phyloP scores from a whole-genome alignment of 2,888 invertebrate species.

The Halictus ligatus region DNA sequence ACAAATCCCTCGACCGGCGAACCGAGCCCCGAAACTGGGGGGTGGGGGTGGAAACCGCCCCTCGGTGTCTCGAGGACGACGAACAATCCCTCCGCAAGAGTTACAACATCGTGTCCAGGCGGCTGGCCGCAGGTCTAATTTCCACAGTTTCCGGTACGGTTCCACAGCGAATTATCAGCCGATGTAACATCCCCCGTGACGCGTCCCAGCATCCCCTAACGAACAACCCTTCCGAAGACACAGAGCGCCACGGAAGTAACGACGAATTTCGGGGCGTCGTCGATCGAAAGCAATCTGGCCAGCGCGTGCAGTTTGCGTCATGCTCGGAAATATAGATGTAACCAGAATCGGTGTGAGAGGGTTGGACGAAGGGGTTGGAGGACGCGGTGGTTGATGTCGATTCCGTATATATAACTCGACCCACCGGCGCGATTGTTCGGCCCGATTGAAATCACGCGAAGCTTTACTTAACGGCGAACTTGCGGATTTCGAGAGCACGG shows the following conservation, averaged over 20 bases:
- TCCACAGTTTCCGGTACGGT: background rate
- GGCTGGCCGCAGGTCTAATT: background rate
- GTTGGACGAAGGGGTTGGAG: slow-evolving; percentile 14
- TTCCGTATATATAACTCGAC: slow-evolving; percentile 36
- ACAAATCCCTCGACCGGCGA: background rate
- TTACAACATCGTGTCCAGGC: background rate
- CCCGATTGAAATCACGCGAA: slow-evolving; percentile 67
- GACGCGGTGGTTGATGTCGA: slow-evolving; percentile 50
- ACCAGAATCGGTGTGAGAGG: background rate
- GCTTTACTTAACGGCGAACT: slow-evolving; percentile 61
- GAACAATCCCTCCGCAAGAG: background rate
- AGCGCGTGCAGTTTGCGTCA: slow-evolving; percentile 49
- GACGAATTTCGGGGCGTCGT: slow-evolving; percentile 16
- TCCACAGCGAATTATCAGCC: background rate
- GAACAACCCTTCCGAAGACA: background rate
- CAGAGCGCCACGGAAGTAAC: background rate
- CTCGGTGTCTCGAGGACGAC: background rate
- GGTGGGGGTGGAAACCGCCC: background rate
- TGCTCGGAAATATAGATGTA: slow-evolving; percentile 45
- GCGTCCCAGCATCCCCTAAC: background rate
- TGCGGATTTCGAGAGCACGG: slow-evolving; percentile 55
- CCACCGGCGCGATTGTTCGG: slow-evolving; percentile 49
- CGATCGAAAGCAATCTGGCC: slow-evolving; percentile 59
- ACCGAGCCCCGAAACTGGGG: background rate
- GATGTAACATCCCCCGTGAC: background rate